Base-by-base conservation (phyloP, 53 echinoderm and acorn worm genomes). In the Holothuria leucospilota region DNA sequence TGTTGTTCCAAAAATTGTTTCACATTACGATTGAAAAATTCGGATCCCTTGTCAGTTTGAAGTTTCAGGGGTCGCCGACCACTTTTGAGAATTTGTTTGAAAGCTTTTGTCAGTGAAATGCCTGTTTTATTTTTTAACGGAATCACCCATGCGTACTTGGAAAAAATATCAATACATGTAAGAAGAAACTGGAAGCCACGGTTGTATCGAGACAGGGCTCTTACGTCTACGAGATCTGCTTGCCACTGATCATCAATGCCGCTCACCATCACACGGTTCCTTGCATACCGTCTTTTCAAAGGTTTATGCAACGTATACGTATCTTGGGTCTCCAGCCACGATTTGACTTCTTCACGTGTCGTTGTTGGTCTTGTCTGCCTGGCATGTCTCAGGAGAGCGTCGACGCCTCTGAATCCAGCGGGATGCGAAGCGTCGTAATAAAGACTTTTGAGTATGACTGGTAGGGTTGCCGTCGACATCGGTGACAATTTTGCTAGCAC, bases 201-300 rank as follows among this genome's bases (percentile, higher is more conserved):
- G 59, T 92, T 92, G 46, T 74, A 80, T 1, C 75, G 53, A 16
- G 38, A 71, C 14, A 89, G 62, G 21, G 58, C 41, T 6, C 59
- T 59, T 63, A 92, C 70, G 69, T 92, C 92, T 0, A 81, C 89
- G 21, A 92, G 80, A 73, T n/a, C n/a, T n/a, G n/a, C n/a, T n/a
- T n/a, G n/a, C n/a, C n/a, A n/a, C n/a, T n/a, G n/a, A n/a, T n/a
- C 89, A 62, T 92, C 92, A 28, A 92, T 86, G 1, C 72, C 77
- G 13, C 41, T 38, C 13, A 82, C 72, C n/a, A 39, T 26, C 20
- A 88, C 83, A 15, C 83, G 67, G 61, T 82, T 88, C 13, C 88
- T 42, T 14, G 8, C 21, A 82, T 46, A 88, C 30, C 42, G 29
- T 25, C 62, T 29, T 41, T 59, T 30, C 15, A 29, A 6, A 0